Evolutionary conservation across 2,797 vertebrate genomes (phyloP), one percentile per base, ranked within the genome.

Genomic region (Scomberomorus guttatus): DNA sequence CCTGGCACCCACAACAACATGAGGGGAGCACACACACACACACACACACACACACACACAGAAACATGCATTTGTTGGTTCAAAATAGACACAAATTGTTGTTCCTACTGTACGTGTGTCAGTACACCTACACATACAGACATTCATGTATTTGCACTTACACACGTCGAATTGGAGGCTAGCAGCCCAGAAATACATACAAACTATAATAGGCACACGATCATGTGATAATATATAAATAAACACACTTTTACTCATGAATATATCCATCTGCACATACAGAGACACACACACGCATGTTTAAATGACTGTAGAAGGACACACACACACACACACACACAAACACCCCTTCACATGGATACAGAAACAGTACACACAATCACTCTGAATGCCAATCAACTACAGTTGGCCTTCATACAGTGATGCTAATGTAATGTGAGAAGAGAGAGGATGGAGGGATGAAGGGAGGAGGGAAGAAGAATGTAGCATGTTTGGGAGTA

Each of bases 1-100:
- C 85, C 87, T 89, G 88, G 83, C 70, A 15, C 32, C 62, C 48
- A 13, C 1, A 11, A 69, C 15, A 20, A 52, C 75, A 62, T 22
- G 69, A 4, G 24, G 29, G 9, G 24, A 11, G 9, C 7, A 5
- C 17, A 1, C 67, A 50, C 37, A 27, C 8, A 29, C 20, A 48
- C 22, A 56, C 5, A 39, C 8, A 29, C 15, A 44, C 25, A 50
- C 61, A 17, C 8, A 60, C 42, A 44, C n/a, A 14, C 11, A 4
- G 34, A 37, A 37, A 55, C 48, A 9, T 48, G 48, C 51, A 3
- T 37, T 65, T 50, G 22, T 24, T 18, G 22, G 54, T 14, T 37
- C 13, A 55, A 67, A 44, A 54, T 3, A 63, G 10, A 51, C 34
- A 20, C 34, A 29, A 24, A 22, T 14, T 32, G 25, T 42, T 59